These are phyloP conservation scores for Dryobates pubescens DNA, from an alignment of 2,797 vertebrate species.

Conservation along the genomic window DNA sequence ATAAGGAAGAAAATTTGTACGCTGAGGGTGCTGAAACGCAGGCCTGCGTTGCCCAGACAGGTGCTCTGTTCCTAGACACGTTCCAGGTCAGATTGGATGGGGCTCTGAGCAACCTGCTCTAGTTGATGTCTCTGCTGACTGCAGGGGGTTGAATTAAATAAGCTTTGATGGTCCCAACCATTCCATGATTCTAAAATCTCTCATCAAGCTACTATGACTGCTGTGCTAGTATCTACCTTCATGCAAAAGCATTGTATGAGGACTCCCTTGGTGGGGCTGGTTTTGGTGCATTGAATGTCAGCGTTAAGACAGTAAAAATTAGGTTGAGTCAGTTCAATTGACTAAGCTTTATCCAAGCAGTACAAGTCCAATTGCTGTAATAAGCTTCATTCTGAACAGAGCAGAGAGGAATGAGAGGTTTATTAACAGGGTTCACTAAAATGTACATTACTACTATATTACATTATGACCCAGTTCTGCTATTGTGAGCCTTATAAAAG, in stretches of 20 bases:
- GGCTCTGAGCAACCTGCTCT: too few relatives aligned
- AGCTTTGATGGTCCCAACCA: too few relatives aligned
- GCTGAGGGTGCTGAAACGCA: too few relatives aligned
- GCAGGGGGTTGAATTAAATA: too few relatives aligned
- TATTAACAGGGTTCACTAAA: slow-evolving; percentile 45
- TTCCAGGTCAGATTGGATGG: too few relatives aligned
- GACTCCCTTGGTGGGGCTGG: background rate
- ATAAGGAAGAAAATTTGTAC: too few relatives aligned
- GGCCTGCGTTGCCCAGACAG: too few relatives aligned
- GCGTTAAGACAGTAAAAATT: background rate
- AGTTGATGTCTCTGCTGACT: too few relatives aligned
- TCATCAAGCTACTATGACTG: accelerated
- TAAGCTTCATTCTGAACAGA: background rate
- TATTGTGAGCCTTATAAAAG: slow-evolving; percentile 55
- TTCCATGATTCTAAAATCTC: too few relatives aligned
- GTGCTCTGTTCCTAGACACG: too few relatives aligned
- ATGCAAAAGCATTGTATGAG: background rate
- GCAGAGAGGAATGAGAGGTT: slow-evolving; percentile 39
- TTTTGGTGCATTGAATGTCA: background rate
- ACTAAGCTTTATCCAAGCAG: background rate
- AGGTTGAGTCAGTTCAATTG: background rate
- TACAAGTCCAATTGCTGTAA: background rate
- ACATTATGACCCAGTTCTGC: slow-evolving; percentile 67
- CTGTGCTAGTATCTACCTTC: accelerated
- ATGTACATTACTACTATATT: slow-evolving; percentile 6